Evolutionary conservation across 2,113 vertebrate genomes (phyloP), one percentile per base, ranked within the genome.

Genomic region (Glareola pratincola): DNA sequence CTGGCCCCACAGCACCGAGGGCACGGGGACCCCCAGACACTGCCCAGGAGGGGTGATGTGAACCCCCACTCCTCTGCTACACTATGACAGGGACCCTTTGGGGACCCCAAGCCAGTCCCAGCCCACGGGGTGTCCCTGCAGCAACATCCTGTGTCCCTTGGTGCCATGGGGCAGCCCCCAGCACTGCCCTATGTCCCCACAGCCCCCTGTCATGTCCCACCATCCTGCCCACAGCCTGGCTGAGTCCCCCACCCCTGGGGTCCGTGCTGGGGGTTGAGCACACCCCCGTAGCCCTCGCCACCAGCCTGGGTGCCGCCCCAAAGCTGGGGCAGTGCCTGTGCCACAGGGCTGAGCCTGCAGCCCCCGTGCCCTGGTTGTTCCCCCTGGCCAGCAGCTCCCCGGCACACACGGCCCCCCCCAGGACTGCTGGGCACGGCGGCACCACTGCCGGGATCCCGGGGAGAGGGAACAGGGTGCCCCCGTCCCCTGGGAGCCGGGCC

Each of bases 11-110:
- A 4, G 39, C 2, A 2, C 39, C 1, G 4, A 17, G 41, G 47
- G 36, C 11, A 26, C 2, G 0, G 51, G 30, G 39, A 69, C 36
- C 43, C n/a, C 51, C 26, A 29, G 69, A 27, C 20, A 17, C 22
- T 10, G 11, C n/a, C n/a, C 39, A 26, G 62, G 32, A 50, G 37
- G 19, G 14, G 12, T 15, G 39, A 76, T 3, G 1, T 48, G 47
- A 48, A 48, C 47, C 4, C 47, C 10, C 47, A 18, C 10, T 21
- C 10, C 2, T 48, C 20, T 37, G 34, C 27, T 24, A 30, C 73
- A 50, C 32, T 32, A 4, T 1, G 10, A 48, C 1, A 0, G 26
- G 15, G 20, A 78, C 54, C 48, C 36, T 37, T 7, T 1, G 1
- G 47, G 27, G 23, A 53, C 53, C 27, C 45, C 9, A 26, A 24